A percentile compares a stretch with the other conserved stretches of the same genome.
phyloP scores from a whole-genome alignment of 2,113 vertebrate species.

The Chloebia gouldiae region DNA sequence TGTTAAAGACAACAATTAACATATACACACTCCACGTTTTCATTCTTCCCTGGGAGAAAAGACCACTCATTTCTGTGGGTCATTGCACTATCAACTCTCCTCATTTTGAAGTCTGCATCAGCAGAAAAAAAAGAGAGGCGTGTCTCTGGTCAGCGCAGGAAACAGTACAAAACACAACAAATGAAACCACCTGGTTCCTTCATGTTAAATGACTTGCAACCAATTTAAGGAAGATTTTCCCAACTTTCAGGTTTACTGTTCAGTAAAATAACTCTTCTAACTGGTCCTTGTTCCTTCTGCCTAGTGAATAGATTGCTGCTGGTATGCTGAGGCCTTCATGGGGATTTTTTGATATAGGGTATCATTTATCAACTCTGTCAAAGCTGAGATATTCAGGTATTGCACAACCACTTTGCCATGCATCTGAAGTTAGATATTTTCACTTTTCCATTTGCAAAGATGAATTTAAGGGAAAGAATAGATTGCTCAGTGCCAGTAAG shows the following conservation, averaged over 20 bases:
- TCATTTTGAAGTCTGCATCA: background rate
- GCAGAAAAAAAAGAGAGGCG: background rate
- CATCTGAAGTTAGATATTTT: background rate
- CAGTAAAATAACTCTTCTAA: background rate
- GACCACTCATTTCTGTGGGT: background rate
- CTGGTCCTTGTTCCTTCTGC: background rate
- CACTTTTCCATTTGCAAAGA: background rate
- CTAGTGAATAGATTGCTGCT: background rate
- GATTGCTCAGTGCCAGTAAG: background rate
- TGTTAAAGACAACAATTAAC: background rate
- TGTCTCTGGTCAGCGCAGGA: background rate
- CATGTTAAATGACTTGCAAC: background rate
- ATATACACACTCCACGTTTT: background rate
- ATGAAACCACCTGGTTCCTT: background rate
- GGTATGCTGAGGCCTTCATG: background rate
- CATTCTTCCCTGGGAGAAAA: background rate
- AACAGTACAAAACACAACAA: background rate
- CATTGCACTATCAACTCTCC: background rate
- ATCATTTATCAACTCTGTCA: background rate
- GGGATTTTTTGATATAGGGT: background rate
- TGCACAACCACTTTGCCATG: background rate
- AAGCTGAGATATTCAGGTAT: background rate
- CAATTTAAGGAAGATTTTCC: background rate
- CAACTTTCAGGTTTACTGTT: background rate
- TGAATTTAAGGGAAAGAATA: background rate